Evolutionary conservation across 1,140 invertebrate genomes (phyloP).

Genomic region (Chrysoperla carnea): DNA sequence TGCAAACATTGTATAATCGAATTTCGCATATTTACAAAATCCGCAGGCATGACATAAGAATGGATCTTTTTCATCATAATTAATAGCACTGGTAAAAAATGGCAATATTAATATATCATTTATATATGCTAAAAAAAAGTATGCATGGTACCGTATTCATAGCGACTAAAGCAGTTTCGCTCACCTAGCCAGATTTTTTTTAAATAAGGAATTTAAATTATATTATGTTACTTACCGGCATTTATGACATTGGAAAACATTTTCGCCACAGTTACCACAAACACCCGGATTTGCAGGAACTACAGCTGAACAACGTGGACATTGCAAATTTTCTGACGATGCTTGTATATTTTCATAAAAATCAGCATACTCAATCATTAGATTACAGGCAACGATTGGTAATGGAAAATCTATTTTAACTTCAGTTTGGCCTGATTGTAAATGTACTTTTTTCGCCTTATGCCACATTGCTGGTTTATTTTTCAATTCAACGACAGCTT

Average conservation of each 20-base stretch:
- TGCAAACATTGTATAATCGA: conserved; percentile 84
- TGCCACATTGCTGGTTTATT: conserved; percentile 93
- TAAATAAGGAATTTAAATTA: too few relatives aligned
- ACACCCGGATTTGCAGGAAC: conserved; percentile 95
- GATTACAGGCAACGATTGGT: conserved; percentile 91
- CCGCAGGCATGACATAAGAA: conserved; percentile 97
- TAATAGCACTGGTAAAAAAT: conserved; percentile 56
- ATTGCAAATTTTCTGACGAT: conserved; percentile 78
- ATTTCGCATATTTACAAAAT: conserved; percentile 99
- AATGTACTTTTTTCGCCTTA: conserved; percentile 78
- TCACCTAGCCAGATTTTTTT: too few relatives aligned
- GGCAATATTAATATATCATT: not conserved
- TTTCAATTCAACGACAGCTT: conserved; percentile 92
- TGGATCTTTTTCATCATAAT: conserved; percentile 98
- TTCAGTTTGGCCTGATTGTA: conserved; percentile 85
- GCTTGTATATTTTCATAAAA: conserved; percentile 85
- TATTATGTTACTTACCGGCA: conserved; percentile 44
- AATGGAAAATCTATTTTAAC: conserved; percentile 91
- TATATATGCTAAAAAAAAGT: too few relatives aligned
- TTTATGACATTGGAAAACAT: conserved; percentile 97
- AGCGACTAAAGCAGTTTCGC: too few relatives aligned
- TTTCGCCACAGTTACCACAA: conserved; percentile 94
- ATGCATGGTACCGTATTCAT: too few relatives aligned
- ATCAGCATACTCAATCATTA: conserved; percentile 98
- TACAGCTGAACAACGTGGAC: conserved; percentile 87